A percentile compares a stretch with the other conserved stretches of the same genome.
These are phyloP conservation scores for Metalampra italica DNA, from an alignment of 2,888 invertebrate genomes.

Conservation along the genomic window DNA sequence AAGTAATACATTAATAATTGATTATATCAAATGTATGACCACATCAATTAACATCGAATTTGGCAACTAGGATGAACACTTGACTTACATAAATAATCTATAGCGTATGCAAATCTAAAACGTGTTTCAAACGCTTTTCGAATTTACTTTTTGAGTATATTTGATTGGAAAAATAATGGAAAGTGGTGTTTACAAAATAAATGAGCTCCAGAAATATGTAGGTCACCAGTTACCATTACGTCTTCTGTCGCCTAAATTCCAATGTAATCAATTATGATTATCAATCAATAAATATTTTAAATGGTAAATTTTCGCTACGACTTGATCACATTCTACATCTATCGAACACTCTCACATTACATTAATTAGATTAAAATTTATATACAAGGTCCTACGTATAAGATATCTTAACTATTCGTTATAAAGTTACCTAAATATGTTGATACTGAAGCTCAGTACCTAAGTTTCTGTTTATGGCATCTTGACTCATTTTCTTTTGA, in stretches of 20 bases:
- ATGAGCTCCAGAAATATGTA: constrained; percentile 15
- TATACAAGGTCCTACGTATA: constrained; percentile 69
- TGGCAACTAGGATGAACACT: constrained; percentile 76
- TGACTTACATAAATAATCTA: constrained; percentile 39
- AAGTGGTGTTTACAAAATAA: constrained; percentile 13
- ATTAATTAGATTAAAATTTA: constrained; percentile 72
- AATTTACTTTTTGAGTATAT: constrained; percentile 15
- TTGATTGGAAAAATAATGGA: constrained; percentile 10
- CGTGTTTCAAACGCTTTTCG: constrained; percentile 18
- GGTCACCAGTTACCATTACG: neutral
- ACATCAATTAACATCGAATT: constrained; percentile 65
- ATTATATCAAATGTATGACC: constrained; percentile 60
- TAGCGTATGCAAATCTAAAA: constrained; percentile 24
- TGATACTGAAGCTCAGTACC: constrained; percentile 46
- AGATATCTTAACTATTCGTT: constrained; percentile 52
- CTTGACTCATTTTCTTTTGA: constrained; percentile 30
- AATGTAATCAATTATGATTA: constrained; percentile 17
- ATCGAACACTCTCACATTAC: constrained; percentile 77
- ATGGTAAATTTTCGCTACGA: constrained; percentile 53
- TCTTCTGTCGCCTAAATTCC: constrained; percentile 9
- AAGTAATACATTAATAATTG: constrained; percentile 60
- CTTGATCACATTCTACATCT: constrained; percentile 71
- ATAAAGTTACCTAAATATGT: constrained; percentile 45
- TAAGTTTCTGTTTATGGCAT: constrained; percentile 55
- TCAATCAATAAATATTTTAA: constrained; percentile 32